Evolutionary conservation across 1,140 invertebrate species (phyloP).

Genomic region (Protaetia brevitarsis): DNA sequence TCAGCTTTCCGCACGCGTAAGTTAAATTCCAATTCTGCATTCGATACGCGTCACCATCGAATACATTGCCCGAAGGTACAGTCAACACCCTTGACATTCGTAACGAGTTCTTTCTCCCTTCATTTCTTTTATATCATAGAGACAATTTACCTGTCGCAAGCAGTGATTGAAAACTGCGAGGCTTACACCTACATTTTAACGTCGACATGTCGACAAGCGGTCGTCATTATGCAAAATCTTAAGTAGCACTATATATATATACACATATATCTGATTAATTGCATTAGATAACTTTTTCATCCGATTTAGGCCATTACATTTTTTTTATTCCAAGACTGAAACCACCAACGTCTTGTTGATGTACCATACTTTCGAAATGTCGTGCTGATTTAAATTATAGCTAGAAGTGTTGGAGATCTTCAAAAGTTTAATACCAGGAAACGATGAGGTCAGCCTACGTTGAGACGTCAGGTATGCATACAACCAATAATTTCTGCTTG

Average conservation of each 20-base stretch:
- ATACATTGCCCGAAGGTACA: not conserved
- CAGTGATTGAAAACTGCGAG: not conserved
- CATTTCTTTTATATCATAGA: not conserved
- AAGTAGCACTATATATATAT: too few relatives aligned
- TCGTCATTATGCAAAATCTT: not conserved
- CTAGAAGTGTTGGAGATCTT: not conserved
- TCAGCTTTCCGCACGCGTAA: not conserved
- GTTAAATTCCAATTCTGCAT: not conserved
- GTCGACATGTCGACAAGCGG: not conserved
- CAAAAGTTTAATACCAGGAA: not conserved
- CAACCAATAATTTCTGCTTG: too few relatives aligned
- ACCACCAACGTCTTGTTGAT: not conserved
- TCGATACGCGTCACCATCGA: not conserved
- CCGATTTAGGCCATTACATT: not conserved
- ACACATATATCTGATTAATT: slow-evolving; percentile 10
- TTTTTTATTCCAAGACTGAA: not conserved
- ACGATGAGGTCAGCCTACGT: not conserved
- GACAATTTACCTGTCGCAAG: not conserved
- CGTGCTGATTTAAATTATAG: not conserved
- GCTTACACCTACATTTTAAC: not conserved
- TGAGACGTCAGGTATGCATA: not conserved
- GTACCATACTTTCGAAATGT: not conserved
- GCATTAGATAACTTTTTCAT: slow-evolving; percentile 2
- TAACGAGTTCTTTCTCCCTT: not conserved
- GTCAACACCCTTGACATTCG: not conserved